These are phyloP conservation scores for Empidonax alnorum DNA, from an alignment of 2,113 vertebrate genomes.

Conservation along the genomic window DNA sequence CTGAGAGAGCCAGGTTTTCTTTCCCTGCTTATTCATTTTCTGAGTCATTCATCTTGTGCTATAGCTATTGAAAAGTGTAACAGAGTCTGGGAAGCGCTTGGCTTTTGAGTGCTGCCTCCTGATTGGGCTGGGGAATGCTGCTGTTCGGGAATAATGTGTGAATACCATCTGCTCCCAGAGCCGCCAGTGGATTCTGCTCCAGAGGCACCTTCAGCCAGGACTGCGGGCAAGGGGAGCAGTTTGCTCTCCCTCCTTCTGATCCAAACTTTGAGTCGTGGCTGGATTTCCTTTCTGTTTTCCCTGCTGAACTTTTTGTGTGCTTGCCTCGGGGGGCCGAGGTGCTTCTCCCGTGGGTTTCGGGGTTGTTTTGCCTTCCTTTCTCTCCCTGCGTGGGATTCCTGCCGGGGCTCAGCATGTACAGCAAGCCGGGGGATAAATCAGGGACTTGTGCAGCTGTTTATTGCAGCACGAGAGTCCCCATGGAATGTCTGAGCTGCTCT, in stretches of 20 bases:
- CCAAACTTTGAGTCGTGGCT: neutral
- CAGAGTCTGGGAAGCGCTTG: conserved; percentile 65
- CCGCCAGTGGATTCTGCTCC: conserved; percentile 42
- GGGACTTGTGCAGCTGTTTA: conserved; percentile 78
- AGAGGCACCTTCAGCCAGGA: conserved; percentile 62
- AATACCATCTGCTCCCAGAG: conserved; percentile 74
- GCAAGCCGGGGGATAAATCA: neutral
- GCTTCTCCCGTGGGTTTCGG: neutral
- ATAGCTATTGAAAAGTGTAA: conserved; percentile 68
- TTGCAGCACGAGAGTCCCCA: conserved; percentile 59
- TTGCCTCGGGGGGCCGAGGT: neutral
- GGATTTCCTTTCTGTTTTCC: neutral
- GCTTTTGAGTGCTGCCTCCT: conserved; percentile 72
- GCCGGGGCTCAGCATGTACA: conserved; percentile 53
- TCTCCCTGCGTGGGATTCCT: neutral
- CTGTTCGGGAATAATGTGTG: conserved; percentile 74
- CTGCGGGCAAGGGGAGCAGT: neutral
- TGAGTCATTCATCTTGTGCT: conserved; percentile 76
- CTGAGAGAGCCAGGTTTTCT: conserved; percentile 46
- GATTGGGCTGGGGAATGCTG: conserved; percentile 85
- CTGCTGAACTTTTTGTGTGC: neutral
- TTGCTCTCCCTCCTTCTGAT: neutral
- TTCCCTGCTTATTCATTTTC: conserved; percentile 72
- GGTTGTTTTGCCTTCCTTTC: neutral
- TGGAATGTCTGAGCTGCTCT: conserved; percentile 67